Base-by-base conservation (phyloP, 2,888 invertebrate species). In the Pediacus dermestoides region DNA sequence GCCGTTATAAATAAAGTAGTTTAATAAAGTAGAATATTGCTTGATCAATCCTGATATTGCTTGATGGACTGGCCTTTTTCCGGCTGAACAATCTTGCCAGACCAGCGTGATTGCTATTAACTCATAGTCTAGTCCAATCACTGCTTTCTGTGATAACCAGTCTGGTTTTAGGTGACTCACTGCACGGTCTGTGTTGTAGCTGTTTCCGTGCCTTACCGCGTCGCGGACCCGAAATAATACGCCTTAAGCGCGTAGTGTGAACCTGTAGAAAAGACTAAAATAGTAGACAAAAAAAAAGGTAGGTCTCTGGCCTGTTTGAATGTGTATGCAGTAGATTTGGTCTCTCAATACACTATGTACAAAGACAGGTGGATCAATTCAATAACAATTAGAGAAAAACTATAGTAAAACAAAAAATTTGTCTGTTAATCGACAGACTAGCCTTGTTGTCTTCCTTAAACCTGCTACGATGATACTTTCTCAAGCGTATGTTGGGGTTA, bases 1-100 rank as follows among this genome's bases (percentile, higher is more conserved):
- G 70, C 68, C 67, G 68, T 72, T 71, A 66, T 65, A 64, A 72
- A 73, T 73, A 73, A 73, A 73, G 72, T 73, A 73, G 73, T 71
- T 71, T 70, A 67, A 70, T 70, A 70, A 68, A 70, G 72, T 72
- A 72, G 72, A 66, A 64, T 66, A 69, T 67, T 70, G 71, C 70
- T 70, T 71, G 70, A 64, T 68, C 62, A 64, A 56, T 46, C 46
- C 53, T 53, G 14, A 13, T 28, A 22, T 23, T 37, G 15, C 12
- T 31, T 16, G 21, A 8, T 23, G 23, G 23, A 23, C 23, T 23
- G 23, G 28, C 28, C 14, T 28, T 11, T 13, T 28, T 13, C 14
- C 14, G 14, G 11, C 14, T 11, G 10, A 28, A 42, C 42, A 42
- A 32, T 37, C 14, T 44, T 52, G 52, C 48, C 53, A 51, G 54